Evolutionary conservation across 2,888 invertebrate genomes (phyloP), one percentile per base, ranked within the genome.

Genomic region (Aelia acuminata): DNA sequence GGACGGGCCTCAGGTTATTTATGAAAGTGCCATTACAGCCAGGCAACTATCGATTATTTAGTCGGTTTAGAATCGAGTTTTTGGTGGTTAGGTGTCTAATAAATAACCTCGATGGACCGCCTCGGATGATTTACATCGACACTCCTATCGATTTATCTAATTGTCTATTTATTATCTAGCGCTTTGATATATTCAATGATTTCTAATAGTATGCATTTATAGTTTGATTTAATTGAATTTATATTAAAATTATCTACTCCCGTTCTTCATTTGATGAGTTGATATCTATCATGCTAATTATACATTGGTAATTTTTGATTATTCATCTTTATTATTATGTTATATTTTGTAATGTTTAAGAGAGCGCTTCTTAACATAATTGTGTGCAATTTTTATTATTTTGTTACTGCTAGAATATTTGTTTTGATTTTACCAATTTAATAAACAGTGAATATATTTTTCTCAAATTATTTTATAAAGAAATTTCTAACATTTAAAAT

Each of bases 41-140:
- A 57, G 57, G 4, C 11, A 57, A 57, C 57, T 57, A 57, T 57
- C 57, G 57, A 57, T 7, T 57, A 57, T 57, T 57, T 57, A 53
- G 53, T 53, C 53, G 3, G 53, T n/a, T 10, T 53, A 57, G 57
- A 57, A 57, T 57, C 57, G 57, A 57, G 57, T 57, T 57, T 57
- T 57, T 57, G 57, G 26, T 57, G 26, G 57, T 26, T 26, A 57
- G 26, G 57, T 13, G 57, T 15, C n/a, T 26, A 57, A 26, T 57
- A 57, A 57, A 57, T 57, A 57, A 57, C 57, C 10, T 26, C 3
- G 7, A 26, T 26, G 26, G 57, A 26, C 11, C 11, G 26, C 11
- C 57, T 13, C 11, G 10, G 13, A 57, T 57, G 57, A 57, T 57
- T 57, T 26, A 57, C 22, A 57, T 57, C 57, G 57, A 57, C 57